These are phyloP conservation scores for Siniperca knerii DNA, from an alignment of 2,113 vertebrate genomes.

Conservation along the genomic window DNA sequence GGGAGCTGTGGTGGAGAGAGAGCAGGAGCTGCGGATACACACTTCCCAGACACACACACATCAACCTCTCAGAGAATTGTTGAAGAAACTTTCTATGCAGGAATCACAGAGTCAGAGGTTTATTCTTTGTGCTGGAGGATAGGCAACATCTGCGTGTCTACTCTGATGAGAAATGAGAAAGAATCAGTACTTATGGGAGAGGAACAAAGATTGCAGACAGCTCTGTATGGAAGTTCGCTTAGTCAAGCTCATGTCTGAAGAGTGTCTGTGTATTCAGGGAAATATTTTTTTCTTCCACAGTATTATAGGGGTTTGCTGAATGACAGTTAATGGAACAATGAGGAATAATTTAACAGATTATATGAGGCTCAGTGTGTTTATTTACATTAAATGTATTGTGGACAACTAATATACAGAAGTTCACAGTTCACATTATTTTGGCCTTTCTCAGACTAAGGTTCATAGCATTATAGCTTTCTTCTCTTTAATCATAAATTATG, in stretches of 20 bases:
- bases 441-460: background rate
- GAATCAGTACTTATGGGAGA: background rate
- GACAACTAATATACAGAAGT: background rate
- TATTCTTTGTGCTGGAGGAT: too few species aligned
- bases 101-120: background rate
- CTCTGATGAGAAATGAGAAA: constrained; percentile 14
- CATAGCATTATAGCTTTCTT: background rate
- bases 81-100: background rate
- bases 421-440: background rate
- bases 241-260: background rate
- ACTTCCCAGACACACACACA: constrained; percentile 3
- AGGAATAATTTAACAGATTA: background rate
- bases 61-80: background rate
- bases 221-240: background rate
- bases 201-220: background rate
- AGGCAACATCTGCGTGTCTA: background rate
- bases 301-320: background rate
- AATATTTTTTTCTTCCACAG: background rate
- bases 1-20: constrained; percentile 42
- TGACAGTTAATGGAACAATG: background rate
- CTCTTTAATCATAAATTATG: background rate
- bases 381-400: background rate
- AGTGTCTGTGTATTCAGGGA: background rate
- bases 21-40: constrained; percentile 29
- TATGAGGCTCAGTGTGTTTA: background rate